Percentiles rank a stretch among this genome's conserved stretches.
phyloP scores from a whole-genome alignment of 2,888 invertebrate genomes.

The Lepidocyrtoides sp. region DNA sequence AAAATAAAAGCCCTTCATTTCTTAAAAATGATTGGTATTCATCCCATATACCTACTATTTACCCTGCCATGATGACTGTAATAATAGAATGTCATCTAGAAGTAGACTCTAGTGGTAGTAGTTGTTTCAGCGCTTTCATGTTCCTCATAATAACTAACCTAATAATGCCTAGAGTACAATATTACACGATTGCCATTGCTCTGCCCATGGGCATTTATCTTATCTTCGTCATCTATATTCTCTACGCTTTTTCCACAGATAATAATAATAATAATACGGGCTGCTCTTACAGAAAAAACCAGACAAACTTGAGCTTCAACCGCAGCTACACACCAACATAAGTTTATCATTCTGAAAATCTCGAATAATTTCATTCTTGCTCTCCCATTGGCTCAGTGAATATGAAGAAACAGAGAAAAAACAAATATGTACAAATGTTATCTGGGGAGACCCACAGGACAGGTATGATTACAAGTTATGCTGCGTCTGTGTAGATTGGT shows the following conservation, averaged over 20 bases:
- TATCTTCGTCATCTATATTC: conserved; percentile 52
- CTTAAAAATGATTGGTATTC: no score
- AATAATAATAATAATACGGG: conserved; percentile 8
- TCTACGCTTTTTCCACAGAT: not conserved
- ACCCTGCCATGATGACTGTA: no score
- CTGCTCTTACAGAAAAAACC: conserved; percentile 37
- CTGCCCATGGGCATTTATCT: conserved; percentile 63
- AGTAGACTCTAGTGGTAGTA: not conserved
- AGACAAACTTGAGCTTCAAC: conserved; percentile 58
- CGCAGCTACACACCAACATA: conserved; percentile 48
- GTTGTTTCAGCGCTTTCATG: conserved; percentile 6
- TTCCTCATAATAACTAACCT: not conserved
- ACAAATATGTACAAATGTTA: conserved; percentile 73
- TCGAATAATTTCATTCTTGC: conserved; percentile 36
- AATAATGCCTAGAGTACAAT: conserved; percentile 13
- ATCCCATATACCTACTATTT: no score
- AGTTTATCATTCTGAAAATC: conserved; percentile 67
- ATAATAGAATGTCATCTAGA: no score
- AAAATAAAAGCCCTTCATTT: no score
- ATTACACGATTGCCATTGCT: conserved; percentile 9
- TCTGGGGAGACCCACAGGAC: conserved; percentile 71
- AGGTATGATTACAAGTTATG: conserved; percentile 67
- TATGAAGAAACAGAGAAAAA: conserved; percentile 65
- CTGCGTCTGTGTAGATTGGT: conserved; percentile 37
- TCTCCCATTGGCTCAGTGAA: conserved; percentile 64